Evolutionary conservation across 2,113 vertebrate species (phyloP).

Genomic region (Girardinichthys multiradiatus): DNA sequence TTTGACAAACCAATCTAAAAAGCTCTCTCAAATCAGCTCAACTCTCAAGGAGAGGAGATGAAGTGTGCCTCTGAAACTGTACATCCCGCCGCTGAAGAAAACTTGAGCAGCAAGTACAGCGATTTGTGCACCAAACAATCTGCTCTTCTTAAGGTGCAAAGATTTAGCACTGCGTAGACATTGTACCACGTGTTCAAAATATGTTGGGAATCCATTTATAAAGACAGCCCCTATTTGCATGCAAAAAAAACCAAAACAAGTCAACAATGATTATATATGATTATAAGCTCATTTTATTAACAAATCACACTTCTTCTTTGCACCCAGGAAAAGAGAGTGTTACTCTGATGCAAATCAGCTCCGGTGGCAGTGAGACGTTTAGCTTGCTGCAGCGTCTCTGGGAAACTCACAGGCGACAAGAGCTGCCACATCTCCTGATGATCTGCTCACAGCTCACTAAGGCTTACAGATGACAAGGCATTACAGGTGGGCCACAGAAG

Average conservation of each 20-base stretch:
- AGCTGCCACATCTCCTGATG: slow-evolving; percentile 34
- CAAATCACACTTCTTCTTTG: slow-evolving; percentile 51
- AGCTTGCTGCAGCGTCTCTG: slow-evolving; percentile 24
- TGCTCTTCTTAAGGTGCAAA: slow-evolving; percentile 5
- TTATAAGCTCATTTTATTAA: slow-evolving; percentile 24
- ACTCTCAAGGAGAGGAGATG: slow-evolving; percentile 3
- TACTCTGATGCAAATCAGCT: slow-evolving; percentile 59
- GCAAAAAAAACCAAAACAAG: slow-evolving; percentile 1
- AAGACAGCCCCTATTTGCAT: too few species aligned
- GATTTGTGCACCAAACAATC: slow-evolving; percentile 23
- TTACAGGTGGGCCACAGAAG: slow-evolving; percentile 27
- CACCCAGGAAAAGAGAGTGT: slow-evolving; percentile 31
- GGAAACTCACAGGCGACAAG: slow-evolving; percentile 24
- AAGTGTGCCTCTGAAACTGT: slow-evolving; percentile 23
- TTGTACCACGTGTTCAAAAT: neutral
- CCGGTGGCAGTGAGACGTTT: slow-evolving; percentile 46
- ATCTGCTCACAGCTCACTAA: slow-evolving; percentile 45
- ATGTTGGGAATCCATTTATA: too few species aligned
- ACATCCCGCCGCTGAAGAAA: slow-evolving; percentile 17
- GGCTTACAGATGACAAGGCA: slow-evolving; percentile 49
- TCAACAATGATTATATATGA: too few species aligned
- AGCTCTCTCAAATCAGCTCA: too few species aligned
- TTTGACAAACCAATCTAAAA: too few species aligned
- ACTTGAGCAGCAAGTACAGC: slow-evolving; percentile 25
- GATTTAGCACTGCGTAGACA: slow-evolving; percentile 13